Base-by-base conservation (phyloP, 2,888 invertebrate genomes). In the Lithophane leautieri region DNA sequence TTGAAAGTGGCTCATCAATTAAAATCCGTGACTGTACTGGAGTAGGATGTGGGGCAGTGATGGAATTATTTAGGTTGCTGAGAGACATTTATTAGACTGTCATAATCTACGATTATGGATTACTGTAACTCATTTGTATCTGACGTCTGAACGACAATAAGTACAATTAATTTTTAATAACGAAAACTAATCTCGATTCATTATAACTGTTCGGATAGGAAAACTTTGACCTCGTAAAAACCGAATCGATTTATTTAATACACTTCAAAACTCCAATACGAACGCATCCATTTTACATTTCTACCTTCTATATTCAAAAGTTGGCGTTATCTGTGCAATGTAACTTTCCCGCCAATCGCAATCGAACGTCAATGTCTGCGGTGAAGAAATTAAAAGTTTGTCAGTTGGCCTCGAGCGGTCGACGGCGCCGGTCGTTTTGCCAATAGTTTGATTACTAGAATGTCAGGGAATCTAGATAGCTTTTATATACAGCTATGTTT, bases 371-470 rank as follows among this genome's bases (percentile, higher is more conserved):
- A 95, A 94, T 94, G 94, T 94, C 94, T 94, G 94, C 90, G 92
- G 92, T 90, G 92, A 94, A 94, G 94, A 93, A 94, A 95, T 95
- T 95, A 95, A 95, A 96, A 95, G 95, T 95, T 95, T 93, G 93
- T 93, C 94, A 95, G 94, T 94, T 90, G 83, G 93, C 95, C 94
- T 83, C 91, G 91, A 91, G 95, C 95, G 90, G 87, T 93, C 92
- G 92, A 88, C 93, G 94, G 84, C 91, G 92, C 90, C 93, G 94
- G 94, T 93, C 91, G 92, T 85, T 87, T 83, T 79, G 78, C 78
- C 76, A 88, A 86, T 91, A 92, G 91, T 91, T 92, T 90, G 88
- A 90, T 92, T 91, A 88, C 88, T 88, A 81, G 73, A 88, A 89
- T 89, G 87, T 88, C 88, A 84, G 81, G 54, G 77, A 75, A 77